A percentile compares a stretch with the other conserved stretches of the same genome.
Conservation (phyloP, 1,140 invertebrate species). For the Papilio polytes region DNA sequence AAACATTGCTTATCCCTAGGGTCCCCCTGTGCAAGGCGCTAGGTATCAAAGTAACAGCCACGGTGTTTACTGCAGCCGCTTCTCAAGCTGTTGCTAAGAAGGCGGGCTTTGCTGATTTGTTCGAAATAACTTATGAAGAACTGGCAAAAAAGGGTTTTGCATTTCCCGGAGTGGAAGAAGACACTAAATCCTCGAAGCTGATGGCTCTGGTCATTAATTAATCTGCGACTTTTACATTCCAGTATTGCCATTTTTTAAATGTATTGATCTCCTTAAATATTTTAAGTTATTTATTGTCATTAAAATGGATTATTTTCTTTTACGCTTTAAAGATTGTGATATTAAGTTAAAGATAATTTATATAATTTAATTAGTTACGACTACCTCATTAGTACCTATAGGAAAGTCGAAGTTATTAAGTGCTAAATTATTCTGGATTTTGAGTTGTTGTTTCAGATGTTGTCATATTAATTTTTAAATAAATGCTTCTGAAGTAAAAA, state of each 20-base stretch:
- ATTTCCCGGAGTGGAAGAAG: conserved; percentile 73
- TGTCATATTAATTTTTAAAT: background rate
- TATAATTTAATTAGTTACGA: background rate
- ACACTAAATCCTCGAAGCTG: conserved; percentile 73
- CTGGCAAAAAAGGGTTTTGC: conserved; percentile 68
- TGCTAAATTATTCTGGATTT: too few species aligned
- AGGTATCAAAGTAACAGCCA: conserved; percentile 74
- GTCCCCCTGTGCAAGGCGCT: conserved; percentile 75
- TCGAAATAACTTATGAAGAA: conserved; percentile 75
- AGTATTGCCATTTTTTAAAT: background rate
- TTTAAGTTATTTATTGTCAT: background rate
- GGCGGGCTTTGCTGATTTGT: conserved; percentile 73
- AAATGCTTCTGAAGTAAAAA: background rate
- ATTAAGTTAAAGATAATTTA: background rate
- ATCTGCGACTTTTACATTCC: conserved; percentile 27
- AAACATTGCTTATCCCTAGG: conserved; percentile 56
- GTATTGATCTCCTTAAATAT: conserved; percentile 13
- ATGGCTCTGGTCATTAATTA: conserved; percentile 69
- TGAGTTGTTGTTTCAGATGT: too few species aligned
- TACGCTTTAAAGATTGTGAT: background rate
- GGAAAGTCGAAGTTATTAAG: background rate
- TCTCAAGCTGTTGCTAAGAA: conserved; percentile 80
- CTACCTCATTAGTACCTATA: background rate
- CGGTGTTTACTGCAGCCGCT: conserved; percentile 79
- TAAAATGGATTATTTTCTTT: background rate